A percentile compares a stretch with the other conserved stretches of the same genome.
phyloP scores from a whole-genome alignment of 1,140 invertebrate genomes.

The Procambarus clarkii region DNA sequence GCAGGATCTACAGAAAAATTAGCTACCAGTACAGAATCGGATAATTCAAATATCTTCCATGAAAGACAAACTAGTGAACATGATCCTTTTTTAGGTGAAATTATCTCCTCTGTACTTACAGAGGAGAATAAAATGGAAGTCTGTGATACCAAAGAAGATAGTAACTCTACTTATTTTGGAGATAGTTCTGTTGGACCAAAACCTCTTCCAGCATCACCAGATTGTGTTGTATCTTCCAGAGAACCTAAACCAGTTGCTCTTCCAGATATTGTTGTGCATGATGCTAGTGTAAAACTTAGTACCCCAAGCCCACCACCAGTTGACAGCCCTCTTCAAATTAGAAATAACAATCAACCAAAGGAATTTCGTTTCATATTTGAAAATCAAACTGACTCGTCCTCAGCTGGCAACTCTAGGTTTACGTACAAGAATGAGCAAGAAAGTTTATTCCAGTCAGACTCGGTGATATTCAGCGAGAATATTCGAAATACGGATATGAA shows the following conservation, averaged over 20 bases:
- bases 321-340: constrained; percentile 24
- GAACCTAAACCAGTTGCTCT: constrained; percentile 54
- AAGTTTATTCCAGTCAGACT: neutral
- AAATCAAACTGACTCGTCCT: neutral
- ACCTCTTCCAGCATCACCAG: constrained; percentile 50
- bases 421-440: neutral
- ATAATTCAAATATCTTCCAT: constrained; percentile 40
- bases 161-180: neutral
- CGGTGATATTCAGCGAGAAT: constrained; percentile 54
- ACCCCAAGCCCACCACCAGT: constrained; percentile 39
- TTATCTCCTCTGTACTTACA: constrained; percentile 54
- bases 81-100: constrained; percentile 69
- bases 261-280: constrained; percentile 66
- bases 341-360: constrained; percentile 40
- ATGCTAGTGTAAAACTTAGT: constrained; percentile 36
- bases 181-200: constrained; percentile 17
- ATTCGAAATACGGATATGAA: constrained; percentile 36
- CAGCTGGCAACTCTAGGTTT: neutral
- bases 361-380: constrained; percentile 59
- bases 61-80: constrained; percentile 37
- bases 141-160: neutral
- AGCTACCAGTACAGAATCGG: constrained; percentile 32
- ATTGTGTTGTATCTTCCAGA: constrained; percentile 68
- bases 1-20: constrained; percentile 50
- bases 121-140: constrained; percentile 40